These are phyloP conservation scores for Tineola bisselliella DNA, from an alignment of 2,888 invertebrate genomes.

Conservation along the genomic window DNA sequence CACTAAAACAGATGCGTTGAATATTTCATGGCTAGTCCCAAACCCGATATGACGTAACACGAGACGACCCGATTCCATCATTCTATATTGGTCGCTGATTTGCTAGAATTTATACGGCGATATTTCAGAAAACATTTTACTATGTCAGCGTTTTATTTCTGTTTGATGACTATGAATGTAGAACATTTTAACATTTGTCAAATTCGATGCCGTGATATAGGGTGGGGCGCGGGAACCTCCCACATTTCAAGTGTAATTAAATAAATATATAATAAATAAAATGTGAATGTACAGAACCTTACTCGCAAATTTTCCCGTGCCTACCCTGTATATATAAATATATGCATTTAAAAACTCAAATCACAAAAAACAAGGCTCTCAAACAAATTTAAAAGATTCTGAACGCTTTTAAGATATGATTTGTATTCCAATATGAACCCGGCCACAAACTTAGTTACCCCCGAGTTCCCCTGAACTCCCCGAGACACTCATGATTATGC, in stretches of 20 bases:
- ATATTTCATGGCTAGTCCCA: constrained; percentile 3
- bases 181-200: no score
- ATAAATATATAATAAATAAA: no score
- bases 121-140: background rate
- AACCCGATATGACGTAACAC: background rate
- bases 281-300: no score
- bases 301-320: no score
- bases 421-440: background rate
- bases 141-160: background rate
- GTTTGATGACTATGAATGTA: no score
- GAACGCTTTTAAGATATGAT: background rate
- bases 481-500: background rate
- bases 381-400: background rate
- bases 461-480: background rate
- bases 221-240: no score
- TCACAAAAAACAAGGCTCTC: background rate
- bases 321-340: no score
- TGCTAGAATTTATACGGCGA: background rate
- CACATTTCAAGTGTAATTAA: no score
- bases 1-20: constrained; percentile 3
- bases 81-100: background rate
- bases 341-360: no score
- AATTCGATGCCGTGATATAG: no score
- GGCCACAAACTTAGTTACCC: background rate
- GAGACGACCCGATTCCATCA: constrained; percentile 6